A percentile compares a stretch with the other conserved stretches of the same genome.
Conservation (phyloP, 2,797 vertebrate genomes). For the Sparidentex hasta region DNA sequence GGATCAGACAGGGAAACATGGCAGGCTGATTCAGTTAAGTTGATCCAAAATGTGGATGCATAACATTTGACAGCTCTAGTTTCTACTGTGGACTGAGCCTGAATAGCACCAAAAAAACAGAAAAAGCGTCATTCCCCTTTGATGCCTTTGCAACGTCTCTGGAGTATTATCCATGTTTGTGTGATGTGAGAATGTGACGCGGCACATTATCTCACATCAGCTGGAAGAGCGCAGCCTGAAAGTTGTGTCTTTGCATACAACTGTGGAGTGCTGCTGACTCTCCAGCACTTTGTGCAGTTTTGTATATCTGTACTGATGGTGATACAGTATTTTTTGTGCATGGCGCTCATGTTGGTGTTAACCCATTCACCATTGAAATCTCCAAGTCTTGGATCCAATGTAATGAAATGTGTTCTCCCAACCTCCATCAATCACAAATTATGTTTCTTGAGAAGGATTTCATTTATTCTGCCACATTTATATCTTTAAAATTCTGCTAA, state of each 20-base stretch:
- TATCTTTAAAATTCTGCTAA: not conserved
- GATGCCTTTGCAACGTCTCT: constrained; percentile 70
- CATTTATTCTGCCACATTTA: not conserved
- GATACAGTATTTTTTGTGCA: constrained; percentile 87
- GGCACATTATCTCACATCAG: constrained; percentile 90
- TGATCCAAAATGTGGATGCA: constrained; percentile 17
- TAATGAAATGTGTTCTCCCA: constrained; percentile 70
- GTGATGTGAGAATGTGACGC: constrained; percentile 91
- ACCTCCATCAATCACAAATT: constrained; percentile 40
- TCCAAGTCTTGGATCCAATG: constrained; percentile 79
- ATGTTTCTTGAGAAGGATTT: constrained; percentile 61
- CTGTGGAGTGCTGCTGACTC: constrained; percentile 86
- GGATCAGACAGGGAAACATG: not conserved
- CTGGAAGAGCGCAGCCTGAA: constrained; percentile 88
- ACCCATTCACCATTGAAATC: constrained; percentile 82
- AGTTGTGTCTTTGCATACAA: constrained; percentile 86
- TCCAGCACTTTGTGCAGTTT: constrained; percentile 86
- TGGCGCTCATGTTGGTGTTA: constrained; percentile 86
- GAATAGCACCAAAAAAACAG: constrained; percentile 70
- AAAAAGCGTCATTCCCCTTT: constrained; percentile 52
- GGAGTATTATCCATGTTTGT: constrained; percentile 68
- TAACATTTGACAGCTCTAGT: constrained; percentile 64
- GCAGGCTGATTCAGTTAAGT: not conserved
- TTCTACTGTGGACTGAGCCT: constrained; percentile 70
- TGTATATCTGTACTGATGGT: constrained; percentile 75